Conservation (phyloP, 30 jellyfish, hydroid and myxozoan species). For the Nemopilema nomurai region DNA sequence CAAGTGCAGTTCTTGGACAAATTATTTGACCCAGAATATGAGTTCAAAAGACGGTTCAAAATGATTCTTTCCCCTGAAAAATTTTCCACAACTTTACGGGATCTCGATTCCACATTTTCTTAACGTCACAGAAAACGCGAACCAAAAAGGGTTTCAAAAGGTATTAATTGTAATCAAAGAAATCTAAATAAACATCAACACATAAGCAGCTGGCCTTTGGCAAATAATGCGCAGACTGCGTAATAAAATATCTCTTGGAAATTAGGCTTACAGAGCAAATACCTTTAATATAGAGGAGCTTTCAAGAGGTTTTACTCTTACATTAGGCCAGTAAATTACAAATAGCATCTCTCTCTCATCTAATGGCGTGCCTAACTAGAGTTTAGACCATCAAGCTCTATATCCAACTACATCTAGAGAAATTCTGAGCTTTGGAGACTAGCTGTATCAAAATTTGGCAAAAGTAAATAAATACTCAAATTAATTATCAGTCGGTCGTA, state of each 20-base stretch:
- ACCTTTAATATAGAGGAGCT: neutral
- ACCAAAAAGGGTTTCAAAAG: neutral
- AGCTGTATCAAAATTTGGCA: neutral
- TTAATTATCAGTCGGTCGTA: neutral
- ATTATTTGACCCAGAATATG: too few species aligned
- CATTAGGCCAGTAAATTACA: neutral
- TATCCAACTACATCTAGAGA: neutral
- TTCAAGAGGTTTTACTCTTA: neutral
- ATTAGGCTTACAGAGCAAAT: neutral
- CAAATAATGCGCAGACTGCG: neutral
- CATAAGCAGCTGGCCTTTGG: neutral
- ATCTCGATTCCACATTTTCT: neutral
- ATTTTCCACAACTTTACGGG: too few species aligned
- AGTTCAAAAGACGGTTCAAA: too few species aligned
- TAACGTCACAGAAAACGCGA: neutral
- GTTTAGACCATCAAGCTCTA: neutral
- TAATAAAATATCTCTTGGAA: neutral
- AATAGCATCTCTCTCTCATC: too few species aligned
- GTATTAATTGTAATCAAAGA: neutral
- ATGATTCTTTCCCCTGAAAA: too few species aligned
- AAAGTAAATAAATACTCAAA: neutral
- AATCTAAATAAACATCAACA: neutral
- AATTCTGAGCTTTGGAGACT: neutral
- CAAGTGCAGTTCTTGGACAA: too few species aligned
- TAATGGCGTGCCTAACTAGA: neutral